These are phyloP conservation scores for Musca domestica DNA, from an alignment of 1,140 invertebrate genomes.

Conservation along the genomic window DNA sequence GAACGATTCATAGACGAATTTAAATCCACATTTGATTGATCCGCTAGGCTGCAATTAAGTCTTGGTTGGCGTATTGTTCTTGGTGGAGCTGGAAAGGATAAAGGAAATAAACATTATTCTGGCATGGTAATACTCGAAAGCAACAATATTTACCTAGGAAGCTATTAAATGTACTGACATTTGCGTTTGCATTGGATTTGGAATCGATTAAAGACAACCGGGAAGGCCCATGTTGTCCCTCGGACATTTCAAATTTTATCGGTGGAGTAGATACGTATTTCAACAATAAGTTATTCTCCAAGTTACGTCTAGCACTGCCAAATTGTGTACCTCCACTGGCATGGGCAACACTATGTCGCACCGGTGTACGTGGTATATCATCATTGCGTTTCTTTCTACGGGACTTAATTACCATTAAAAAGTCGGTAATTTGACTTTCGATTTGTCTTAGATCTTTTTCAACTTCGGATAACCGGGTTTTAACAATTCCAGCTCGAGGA, in stretches of 20 bases:
- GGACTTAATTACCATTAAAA: slow-evolving; percentile 31
- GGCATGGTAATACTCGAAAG: not conserved
- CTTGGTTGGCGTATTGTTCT: slow-evolving; percentile 28
- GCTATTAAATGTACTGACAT: slow-evolving; percentile 30
- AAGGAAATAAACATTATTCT: not conserved
- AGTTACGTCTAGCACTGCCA: not conserved
- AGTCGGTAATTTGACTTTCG: slow-evolving; percentile 33
- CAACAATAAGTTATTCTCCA: slow-evolving; percentile 28
- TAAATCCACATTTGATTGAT: slow-evolving; percentile 27
- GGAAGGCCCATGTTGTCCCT: not conserved
- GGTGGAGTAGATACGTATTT: slow-evolving; percentile 47
- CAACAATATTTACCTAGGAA: slow-evolving; percentile 2
- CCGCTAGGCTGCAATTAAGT: slow-evolving; percentile 27
- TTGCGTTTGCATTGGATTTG: slow-evolving; percentile 30
- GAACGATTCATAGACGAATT: slow-evolving; percentile 40
- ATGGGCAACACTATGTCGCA: not conserved
- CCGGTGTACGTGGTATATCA: not conserved
- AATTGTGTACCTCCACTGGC: not conserved
- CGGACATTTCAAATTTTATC: slow-evolving; percentile 36
- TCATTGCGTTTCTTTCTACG: slow-evolving; percentile 28
- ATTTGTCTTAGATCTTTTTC: slow-evolving; percentile 33
- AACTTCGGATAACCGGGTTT: slow-evolving; percentile 30
- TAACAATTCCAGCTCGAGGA: slow-evolving; percentile 33
- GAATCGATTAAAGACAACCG: slow-evolving; percentile 12
- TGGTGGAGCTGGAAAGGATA: not conserved